Base-by-base conservation (phyloP, 2,113 vertebrate genomes). In the Aptenodytes patagonicus region DNA sequence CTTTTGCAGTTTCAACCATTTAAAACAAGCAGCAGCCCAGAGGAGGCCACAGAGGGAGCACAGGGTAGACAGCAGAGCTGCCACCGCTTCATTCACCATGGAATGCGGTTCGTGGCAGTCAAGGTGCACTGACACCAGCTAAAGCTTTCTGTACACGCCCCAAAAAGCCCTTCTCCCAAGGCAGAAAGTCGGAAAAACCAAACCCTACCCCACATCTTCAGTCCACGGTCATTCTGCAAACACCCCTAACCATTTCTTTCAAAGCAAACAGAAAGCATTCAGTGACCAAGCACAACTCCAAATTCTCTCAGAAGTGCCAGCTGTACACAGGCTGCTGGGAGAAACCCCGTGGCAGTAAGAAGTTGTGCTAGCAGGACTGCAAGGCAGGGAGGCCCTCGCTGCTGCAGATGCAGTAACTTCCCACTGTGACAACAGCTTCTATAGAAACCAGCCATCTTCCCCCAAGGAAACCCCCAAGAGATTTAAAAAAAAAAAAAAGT, bases 201-300 rank as follows among this genome's bases (percentile, higher is more conserved):
- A 71, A 24, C 36, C 31, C n/a, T 42, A 51, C 15, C 25, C 44
- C n/a, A 40, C 2, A 0, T 69, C 17, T 58, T 73, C 36, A 55
- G 51, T 36, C 21, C 55, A 40, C 1, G 0, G 28, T 22, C 15
- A 1, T 57, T 84, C 31, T 71, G 62, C 55, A 83, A 71, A 83
- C 21, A 47, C 29, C 17, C n/a, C 18, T 51, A 60, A 25, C 34
- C 18, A 32, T 40, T 46, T 34, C 65, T 76, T 92, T 71, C 68
- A 55, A 70, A 83, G 55, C 46, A 66, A 75, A 85, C 3, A 17
- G 60, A 58, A 90, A 65, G 25, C 0, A 0, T 49, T 76, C 0
- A 1, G 36, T 1, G 2, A 55, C n/a, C 0, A 0, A 36, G 8
- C 72, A 28, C 18, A 29, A 46, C 10, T 55, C 6, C 1, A 34